Percentiles rank a stretch among this genome's conserved stretches.
These are phyloP conservation scores for Nymphicus hollandicus DNA, from an alignment of 2,113 vertebrate species.

Conservation along the genomic window DNA sequence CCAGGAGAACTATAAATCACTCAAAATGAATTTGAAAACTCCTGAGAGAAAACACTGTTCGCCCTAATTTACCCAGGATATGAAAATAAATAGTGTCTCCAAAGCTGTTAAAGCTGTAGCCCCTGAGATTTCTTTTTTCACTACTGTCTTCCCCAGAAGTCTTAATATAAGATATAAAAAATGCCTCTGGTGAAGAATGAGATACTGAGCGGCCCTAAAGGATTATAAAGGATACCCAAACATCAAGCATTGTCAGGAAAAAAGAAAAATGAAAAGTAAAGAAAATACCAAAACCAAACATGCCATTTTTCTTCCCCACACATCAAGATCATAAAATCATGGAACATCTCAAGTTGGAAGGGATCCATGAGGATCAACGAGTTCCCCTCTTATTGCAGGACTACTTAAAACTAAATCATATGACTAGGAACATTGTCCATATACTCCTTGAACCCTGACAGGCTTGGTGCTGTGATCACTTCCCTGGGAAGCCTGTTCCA, in stretches of 20 bases:
- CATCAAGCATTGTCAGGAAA: accelerated
- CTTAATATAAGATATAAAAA: background rate
- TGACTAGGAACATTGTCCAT: background rate
- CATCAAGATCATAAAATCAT: background rate
- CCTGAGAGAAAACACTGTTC: background rate
- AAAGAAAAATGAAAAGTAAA: accelerated
- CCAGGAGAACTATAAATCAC: background rate
- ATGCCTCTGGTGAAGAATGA: background rate
- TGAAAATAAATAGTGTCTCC: background rate
- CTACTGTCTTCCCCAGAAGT: background rate
- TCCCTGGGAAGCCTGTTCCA: background rate
- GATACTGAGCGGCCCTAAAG: background rate
- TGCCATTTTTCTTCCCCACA: background rate
- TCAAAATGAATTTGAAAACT: background rate
- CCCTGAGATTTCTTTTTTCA: background rate
- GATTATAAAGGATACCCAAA: background rate
- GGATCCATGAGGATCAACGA: background rate
- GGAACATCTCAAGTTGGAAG: background rate
- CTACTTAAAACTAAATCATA: background rate
- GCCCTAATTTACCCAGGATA: background rate
- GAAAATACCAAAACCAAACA: background rate
- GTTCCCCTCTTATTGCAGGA: background rate
- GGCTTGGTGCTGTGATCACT: background rate
- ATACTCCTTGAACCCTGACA: background rate
- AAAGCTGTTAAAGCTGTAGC: background rate